Evolutionary conservation across 2,113 vertebrate genomes (phyloP).

Genomic region (Pachyramphus minor): DNA sequence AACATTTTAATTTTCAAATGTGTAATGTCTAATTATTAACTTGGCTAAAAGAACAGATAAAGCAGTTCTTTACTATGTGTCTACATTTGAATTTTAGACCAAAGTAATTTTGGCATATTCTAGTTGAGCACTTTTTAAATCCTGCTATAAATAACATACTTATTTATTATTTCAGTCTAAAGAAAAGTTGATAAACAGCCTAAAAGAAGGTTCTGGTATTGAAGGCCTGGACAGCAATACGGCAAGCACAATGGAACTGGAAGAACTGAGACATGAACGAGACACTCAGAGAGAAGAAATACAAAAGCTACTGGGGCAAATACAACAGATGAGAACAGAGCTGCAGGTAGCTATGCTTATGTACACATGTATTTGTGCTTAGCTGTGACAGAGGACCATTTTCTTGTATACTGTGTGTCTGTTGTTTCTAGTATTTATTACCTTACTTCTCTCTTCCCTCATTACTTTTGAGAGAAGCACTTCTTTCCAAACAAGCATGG

Average conservation of each 20-base stretch:
- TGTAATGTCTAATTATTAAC: not conserved
- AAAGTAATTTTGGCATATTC: not conserved
- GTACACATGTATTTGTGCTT: not conserved
- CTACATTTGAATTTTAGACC: not conserved
- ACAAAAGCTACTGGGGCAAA: conserved; percentile 87
- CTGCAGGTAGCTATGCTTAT: conserved; percentile 76
- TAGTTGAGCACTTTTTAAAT: not conserved
- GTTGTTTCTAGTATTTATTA: not conserved
- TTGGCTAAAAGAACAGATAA: not conserved
- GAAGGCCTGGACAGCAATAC: conserved; percentile 84
- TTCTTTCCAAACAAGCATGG: not conserved
- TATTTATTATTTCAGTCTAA: conserved; percentile 83
- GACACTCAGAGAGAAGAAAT: conserved; percentile 91
- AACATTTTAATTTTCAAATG: not conserved
- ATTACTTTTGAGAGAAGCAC: not conserved
- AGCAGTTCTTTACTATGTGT: not conserved
- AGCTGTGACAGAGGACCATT: not conserved
- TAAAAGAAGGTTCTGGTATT: conserved; percentile 96
- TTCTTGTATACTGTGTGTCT: not conserved
- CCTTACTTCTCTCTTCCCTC: not conserved
- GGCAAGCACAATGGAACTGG: conserved; percentile 82
- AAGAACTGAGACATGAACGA: conserved; percentile 91
- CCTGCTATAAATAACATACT: not conserved
- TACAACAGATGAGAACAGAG: conserved; percentile 85
- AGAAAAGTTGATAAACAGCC: conserved; percentile 96